phyloP scores from a whole-genome alignment of 2,797 vertebrate species.

The Phalanger gymnotis region DNA sequence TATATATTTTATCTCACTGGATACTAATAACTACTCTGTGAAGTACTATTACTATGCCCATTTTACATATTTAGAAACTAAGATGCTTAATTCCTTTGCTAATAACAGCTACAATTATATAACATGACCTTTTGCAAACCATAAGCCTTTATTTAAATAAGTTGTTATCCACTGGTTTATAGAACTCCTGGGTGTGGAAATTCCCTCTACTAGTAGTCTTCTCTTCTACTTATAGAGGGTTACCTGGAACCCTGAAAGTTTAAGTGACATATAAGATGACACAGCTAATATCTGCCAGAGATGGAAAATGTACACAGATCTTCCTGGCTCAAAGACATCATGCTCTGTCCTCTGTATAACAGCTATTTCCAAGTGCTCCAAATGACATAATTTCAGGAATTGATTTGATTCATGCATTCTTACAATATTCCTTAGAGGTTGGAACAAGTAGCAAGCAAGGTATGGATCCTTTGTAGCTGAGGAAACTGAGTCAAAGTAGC shows the following conservation, averaged over 20 bases:
- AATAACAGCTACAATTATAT: background rate
- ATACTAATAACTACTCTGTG: background rate
- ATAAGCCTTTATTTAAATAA: background rate
- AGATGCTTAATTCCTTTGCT: background rate
- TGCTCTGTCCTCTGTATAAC: background rate
- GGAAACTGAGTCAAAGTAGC: background rate
- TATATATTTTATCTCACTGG: background rate
- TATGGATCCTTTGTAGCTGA: background rate
- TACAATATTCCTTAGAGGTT: background rate
- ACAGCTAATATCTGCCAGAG: background rate
- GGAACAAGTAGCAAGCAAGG: background rate
- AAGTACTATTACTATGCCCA: background rate
- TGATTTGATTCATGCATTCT: background rate
- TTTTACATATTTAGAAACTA: background rate
- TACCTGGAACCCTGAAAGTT: background rate
- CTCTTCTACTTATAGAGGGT: background rate
- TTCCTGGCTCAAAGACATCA: background rate
- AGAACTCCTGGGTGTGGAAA: background rate
- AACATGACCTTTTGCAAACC: background rate
- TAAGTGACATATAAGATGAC: background rate
- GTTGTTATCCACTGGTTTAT: background rate
- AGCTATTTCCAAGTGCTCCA: conserved; percentile 6
- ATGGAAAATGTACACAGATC: background rate
- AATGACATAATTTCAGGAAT: background rate
- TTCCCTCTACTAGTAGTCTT: background rate